Evolutionary conservation across 2,888 invertebrate species (phyloP), one percentile per base, ranked within the genome.

Genomic region (Fragum fragum): DNA sequence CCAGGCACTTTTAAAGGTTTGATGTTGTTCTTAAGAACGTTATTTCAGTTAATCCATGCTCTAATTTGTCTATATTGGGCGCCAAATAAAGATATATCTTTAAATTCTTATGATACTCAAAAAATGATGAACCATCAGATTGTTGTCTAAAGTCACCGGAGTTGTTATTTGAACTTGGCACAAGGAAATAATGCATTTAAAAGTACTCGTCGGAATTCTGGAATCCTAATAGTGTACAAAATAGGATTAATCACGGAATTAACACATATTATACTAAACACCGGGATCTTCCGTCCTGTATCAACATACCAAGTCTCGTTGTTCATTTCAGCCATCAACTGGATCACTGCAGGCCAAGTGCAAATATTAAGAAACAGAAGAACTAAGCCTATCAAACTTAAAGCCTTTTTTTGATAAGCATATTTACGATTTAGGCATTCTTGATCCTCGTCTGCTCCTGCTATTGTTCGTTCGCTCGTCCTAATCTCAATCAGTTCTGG

Each of bases 231-330:
- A 2, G 57, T 57, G 23, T 57, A 57, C 11, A 57, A 23, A 14
- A 57, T 57, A 21, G 57, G 57, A 57, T 57, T 57, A 6, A 57
- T 26, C 9, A 57, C 2, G 14, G 57, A 57, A 23, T 57, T 57
- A 3, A 57, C 3, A 57, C 57, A 26, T 7, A 57, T 21, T 1
- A n/a, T 23, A 21, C 26, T 26, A 57, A 57, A 57, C 57, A 57
- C 57, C 6, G 57, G 2, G 11, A 26, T 57, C 11, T 57, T 57
- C 14, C 2, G 11, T 21, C 57, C 57, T 14, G 7, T 14, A n/a
- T 47, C 47, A 3, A 1, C 47, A 9, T 5, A 47, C 26, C 9
- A 57, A 11, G 23, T 26, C 23, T 26, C 23, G 28, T 3, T 14
- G 23, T 57, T 57, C 26, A n/a, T 7, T n/a, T 26, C 23, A 3